Base-by-base conservation (phyloP, 2,113 vertebrate species). In the Uria lomvia region DNA sequence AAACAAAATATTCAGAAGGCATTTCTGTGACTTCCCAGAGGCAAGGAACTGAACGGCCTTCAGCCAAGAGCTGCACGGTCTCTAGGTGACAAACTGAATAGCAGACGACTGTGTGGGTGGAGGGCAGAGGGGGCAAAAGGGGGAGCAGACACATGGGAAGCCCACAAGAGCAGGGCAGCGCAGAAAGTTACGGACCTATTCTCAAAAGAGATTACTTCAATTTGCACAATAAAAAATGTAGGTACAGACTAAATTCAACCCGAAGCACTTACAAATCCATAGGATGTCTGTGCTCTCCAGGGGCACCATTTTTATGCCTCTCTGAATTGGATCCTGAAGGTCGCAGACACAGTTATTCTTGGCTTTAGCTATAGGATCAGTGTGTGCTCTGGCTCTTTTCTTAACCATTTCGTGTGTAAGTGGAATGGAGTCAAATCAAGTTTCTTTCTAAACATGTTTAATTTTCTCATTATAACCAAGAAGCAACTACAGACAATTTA, bases 271-370 rank as follows among this genome's bases (percentile, higher is more conserved):
- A 79, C 22, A 84, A 84, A 92, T 74, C 79, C 36, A 43, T 74
- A 80, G 59, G 75, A 92, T 67, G 43, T 16, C 59, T 88, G 18
- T 86, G 63, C 8, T 91, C 68, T 92, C 85, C 9, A 22, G 83
- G 43, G 67, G 4, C 29, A 74, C 23, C 23, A 21, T 67, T 95
- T 89, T 94, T 88, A 65, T 75, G 68, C 71, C 34, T 74, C 52
- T 89, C 87, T 66, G 67, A 90, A 86, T 23, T 36, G 76, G 72
- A 84, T 88, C 79, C 56, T 92, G 72, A 88, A 93, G 86, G 88
- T 92, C 15, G 1, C 59, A 92, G 63, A 34, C 23, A 67, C 84
- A 94, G 93, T 92, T 92, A 78, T 96, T 95, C 55, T 63, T 86
- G 72, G 79, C 68, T 92, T 71, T 36, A 88, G 30, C 70, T 76